Conservation (phyloP, 2,797 vertebrate species). For the Geotrypetes seraphini region DNA sequence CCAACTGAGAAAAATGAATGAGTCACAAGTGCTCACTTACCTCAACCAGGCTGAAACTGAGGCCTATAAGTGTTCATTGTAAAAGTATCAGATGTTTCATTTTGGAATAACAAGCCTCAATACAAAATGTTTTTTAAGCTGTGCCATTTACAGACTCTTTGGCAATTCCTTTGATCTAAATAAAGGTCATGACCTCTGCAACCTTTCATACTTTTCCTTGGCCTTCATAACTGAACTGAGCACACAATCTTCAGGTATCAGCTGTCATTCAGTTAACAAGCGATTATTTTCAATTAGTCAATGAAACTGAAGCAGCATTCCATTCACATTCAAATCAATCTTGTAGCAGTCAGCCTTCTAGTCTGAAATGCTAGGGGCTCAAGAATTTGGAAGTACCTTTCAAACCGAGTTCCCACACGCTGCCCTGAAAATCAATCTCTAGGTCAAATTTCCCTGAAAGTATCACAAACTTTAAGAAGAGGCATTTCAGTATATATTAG, state of each 20-base stretch:
- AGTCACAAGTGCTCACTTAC: too few relatives aligned
- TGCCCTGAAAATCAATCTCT: too few relatives aligned
- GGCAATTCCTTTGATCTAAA: slow-evolving; percentile 32
- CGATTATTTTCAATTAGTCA: slow-evolving; percentile 39
- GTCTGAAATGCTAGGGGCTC: slow-evolving; percentile 19
- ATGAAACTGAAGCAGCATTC: slow-evolving; percentile 28
- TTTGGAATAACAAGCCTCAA: slow-evolving; percentile 20
- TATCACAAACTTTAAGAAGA: slow-evolving; percentile 9
- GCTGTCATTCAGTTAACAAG: slow-evolving; percentile 30
- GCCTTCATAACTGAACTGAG: slow-evolving; percentile 12
- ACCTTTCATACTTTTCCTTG: slow-evolving; percentile 16
- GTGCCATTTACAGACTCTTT: slow-evolving; percentile 27
- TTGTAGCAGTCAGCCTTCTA: slow-evolving; percentile 10
- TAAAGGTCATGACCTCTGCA: slow-evolving; percentile 29
- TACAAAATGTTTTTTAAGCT: slow-evolving; percentile 25
- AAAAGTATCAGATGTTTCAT: too few relatives aligned
- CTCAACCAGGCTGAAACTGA: too few relatives aligned
- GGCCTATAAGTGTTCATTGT: too few relatives aligned
- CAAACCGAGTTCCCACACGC: too few relatives aligned
- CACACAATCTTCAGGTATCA: slow-evolving; percentile 12
- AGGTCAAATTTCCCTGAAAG: slow-evolving; percentile 27
- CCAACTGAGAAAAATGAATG: too few relatives aligned
- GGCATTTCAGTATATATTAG: slow-evolving; percentile 9
- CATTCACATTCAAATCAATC: slow-evolving; percentile 25
- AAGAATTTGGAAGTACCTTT: too few relatives aligned